Evolutionary conservation across 2,797 vertebrate species (phyloP).

Genomic region (Gymnothorax javanicus): DNA sequence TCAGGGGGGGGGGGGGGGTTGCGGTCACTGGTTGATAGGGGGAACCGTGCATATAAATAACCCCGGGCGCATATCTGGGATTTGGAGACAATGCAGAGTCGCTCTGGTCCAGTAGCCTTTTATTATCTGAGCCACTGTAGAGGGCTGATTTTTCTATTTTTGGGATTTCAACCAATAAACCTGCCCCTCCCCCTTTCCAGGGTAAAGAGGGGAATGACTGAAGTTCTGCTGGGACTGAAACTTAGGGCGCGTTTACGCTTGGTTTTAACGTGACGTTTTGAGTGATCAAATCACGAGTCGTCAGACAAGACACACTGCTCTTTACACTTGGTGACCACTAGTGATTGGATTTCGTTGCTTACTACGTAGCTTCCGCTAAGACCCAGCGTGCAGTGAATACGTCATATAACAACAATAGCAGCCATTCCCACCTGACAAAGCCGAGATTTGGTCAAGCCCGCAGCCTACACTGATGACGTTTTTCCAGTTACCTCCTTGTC

Average conservation of each 20-base stretch:
- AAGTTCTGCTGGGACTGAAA: slow-evolving; percentile 55
- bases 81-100: slow-evolving; percentile 30
- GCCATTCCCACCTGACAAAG: too few relatives aligned
- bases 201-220: slow-evolving; percentile 56
- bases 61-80: slow-evolving; percentile 14
- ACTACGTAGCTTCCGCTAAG: too few relatives aligned
- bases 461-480: too few relatives aligned
- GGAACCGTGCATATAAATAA: slow-evolving; percentile 37
- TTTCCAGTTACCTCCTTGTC: too few relatives aligned
- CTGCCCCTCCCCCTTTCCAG: slow-evolving; percentile 17
- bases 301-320: too few relatives aligned
- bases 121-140: slow-evolving; percentile 16
- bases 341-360: too few relatives aligned
- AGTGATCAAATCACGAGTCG: too few relatives aligned
- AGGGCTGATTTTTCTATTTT: slow-evolving; percentile 44
- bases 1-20: slow-evolving; percentile 17
- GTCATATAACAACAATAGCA: too few relatives aligned
- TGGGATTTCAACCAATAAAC: slow-evolving; percentile 62
- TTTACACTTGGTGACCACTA: too few relatives aligned
- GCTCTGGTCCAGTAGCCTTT: slow-evolving; percentile 27
- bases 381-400: too few relatives aligned
- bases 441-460: too few relatives aligned
- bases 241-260: slow-evolving; percentile 38
- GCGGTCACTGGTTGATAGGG: slow-evolving; percentile 38
- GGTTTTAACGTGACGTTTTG: too few relatives aligned